phyloP scores from a whole-genome alignment of 2,797 vertebrate genomes.

The Sebastolobus alascanus region DNA sequence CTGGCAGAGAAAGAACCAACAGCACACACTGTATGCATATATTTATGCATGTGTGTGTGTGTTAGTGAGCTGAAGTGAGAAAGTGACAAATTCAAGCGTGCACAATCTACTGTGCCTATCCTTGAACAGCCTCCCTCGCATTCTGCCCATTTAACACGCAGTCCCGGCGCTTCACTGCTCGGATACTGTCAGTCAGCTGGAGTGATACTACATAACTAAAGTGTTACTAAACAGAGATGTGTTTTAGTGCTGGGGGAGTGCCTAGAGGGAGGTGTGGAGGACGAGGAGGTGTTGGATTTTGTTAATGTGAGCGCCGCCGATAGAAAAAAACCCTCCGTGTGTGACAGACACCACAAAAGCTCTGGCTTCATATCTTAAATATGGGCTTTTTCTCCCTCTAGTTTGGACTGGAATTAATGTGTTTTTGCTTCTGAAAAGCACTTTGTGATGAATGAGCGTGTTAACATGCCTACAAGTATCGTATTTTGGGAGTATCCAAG shows the following conservation, averaged over 20 bases:
- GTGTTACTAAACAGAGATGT: constrained; percentile 72
- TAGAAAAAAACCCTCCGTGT: constrained; percentile 42
- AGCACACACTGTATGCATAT: constrained; percentile 17
- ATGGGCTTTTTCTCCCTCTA: constrained; percentile 7
- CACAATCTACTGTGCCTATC: constrained; percentile 10
- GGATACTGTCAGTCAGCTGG: constrained; percentile 72
- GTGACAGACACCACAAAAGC: constrained; percentile 36
- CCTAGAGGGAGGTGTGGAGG: constrained; percentile 50
- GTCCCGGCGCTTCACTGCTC: constrained; percentile 47
- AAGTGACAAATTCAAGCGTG: constrained; percentile 39
- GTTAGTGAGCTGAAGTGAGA: constrained; percentile 28
- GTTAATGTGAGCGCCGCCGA: constrained; percentile 56
- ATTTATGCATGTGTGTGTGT: constrained; percentile 23
- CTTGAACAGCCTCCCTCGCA: constrained; percentile 46
- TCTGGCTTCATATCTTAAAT: constrained; percentile 42
- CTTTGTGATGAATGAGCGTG: constrained; percentile 19
- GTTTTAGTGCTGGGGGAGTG: constrained; percentile 55
- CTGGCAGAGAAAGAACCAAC: constrained; percentile 23
- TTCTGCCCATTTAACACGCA: constrained; percentile 62
- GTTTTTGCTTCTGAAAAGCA: constrained; percentile 18
- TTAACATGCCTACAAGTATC: neutral
- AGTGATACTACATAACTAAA: constrained; percentile 69
- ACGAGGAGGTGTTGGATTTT: constrained; percentile 58
- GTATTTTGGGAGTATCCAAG: neutral
- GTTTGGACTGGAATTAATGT: constrained; percentile 23